Evolutionary conservation across 2,888 invertebrate species (phyloP).

Genomic region (Tromatobia lineatoria): DNA sequence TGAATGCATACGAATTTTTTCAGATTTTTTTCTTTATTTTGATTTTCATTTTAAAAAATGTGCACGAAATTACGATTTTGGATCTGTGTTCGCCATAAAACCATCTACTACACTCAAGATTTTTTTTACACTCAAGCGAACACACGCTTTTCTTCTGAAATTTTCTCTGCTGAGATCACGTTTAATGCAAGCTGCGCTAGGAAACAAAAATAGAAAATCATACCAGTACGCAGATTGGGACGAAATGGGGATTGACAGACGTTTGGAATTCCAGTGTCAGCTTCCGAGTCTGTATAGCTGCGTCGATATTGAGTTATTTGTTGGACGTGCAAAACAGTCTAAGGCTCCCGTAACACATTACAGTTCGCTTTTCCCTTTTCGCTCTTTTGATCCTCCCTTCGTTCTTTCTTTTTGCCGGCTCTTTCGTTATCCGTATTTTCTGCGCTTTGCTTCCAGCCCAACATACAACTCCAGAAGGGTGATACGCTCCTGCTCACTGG

Average conservation of each 20-base stretch:
- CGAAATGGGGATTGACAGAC: conserved; percentile 64
- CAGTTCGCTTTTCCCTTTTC: conserved; percentile 17
- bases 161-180: background rate
- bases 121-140: too few relatives aligned
- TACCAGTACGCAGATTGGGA: conserved; percentile 27
- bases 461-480: conserved; percentile 62
- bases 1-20: too few relatives aligned
- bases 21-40: too few relatives aligned
- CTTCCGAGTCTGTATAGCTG: conserved; percentile 21
- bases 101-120: too few relatives aligned
- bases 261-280: conserved; percentile 51
- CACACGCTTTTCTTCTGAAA: background rate
- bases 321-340: conserved; percentile 67
- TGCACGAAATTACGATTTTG: too few relatives aligned
- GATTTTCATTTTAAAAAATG: too few relatives aligned
- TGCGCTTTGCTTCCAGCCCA: conserved; percentile 21
- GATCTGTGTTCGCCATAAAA: too few relatives aligned
- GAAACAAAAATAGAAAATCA: conserved; percentile 20
- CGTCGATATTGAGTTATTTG: conserved; percentile 84
- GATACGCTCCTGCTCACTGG: conserved; percentile 72
- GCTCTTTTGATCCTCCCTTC: conserved; percentile 21
- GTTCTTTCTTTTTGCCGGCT: background rate
- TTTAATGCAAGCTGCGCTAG: background rate
- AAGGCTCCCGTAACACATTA: conserved; percentile 70
- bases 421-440: conserved; percentile 34